These are phyloP conservation scores for Percopsis omiscomaycus DNA, from an alignment of 2,797 vertebrate species.

Conservation along the genomic window DNA sequence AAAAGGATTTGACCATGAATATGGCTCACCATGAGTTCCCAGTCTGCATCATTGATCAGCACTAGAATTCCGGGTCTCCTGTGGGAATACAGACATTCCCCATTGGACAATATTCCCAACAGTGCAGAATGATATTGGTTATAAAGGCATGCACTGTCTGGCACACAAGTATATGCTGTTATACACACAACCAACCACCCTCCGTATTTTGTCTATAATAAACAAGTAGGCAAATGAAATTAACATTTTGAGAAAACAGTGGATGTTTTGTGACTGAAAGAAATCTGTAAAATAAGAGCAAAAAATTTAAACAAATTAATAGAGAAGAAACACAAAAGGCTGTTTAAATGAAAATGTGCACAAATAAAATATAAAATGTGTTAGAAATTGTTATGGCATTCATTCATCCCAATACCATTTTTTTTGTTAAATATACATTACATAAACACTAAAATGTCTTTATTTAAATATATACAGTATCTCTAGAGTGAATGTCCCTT, in stretches of 20 bases:
- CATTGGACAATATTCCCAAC: constrained; percentile 37
- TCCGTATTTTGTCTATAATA: too few relatives aligned
- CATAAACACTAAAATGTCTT: not conserved
- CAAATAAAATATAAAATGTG: not conserved
- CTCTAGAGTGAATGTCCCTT: too few relatives aligned
- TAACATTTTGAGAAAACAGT: too few relatives aligned
- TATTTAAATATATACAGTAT: not conserved
- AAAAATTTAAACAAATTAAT: too few relatives aligned
- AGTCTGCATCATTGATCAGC: constrained; percentile 96
- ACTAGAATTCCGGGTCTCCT: constrained; percentile 98
- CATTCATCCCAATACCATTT: not conserved
- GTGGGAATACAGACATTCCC: constrained; percentile 51
- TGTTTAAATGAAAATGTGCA: not conserved
- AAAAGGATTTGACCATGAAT: constrained; percentile 42
- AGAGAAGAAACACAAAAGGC: not conserved
- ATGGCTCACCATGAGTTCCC: constrained; percentile 95
- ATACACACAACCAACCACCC: not conserved
- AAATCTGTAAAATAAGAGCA: too few relatives aligned
- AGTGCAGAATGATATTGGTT: not conserved
- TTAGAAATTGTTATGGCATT: not conserved
- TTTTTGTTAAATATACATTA: not conserved
- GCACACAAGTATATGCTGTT: not conserved
- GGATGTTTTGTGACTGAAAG: too few relatives aligned
- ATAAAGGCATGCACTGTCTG: not conserved
- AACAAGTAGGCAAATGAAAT: too few relatives aligned